Evolutionary conservation across 2,113 vertebrate genomes (phyloP), one percentile per base, ranked within the genome.

Genomic region (Ceyx margarethae): DNA sequence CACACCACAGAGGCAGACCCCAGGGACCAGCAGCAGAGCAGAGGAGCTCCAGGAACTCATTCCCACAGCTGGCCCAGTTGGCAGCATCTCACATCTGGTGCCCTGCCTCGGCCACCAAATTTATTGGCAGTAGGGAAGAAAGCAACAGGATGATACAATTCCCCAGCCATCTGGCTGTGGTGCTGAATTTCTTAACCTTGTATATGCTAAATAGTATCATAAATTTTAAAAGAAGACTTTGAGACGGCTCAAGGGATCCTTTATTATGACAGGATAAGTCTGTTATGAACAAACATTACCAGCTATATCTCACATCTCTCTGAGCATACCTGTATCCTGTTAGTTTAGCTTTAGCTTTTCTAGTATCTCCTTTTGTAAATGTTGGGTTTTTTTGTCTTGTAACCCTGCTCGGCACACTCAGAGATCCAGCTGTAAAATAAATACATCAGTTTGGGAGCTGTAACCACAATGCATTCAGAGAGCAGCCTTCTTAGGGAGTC

Each of bases 121-220:
- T 94, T 93, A 92, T 82, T 91, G 79, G 85, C 89, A 68, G 67
- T 40, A 48, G 46, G 51, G 67, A 90, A 84, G 28, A 83, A 31
- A 96, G 79, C 60, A 73, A 81, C 62, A 64, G 66, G 85, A 58
- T 85, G 74, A 33, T 62, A 54, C 60, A 92, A 92, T 87, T 95
- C 92, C 95, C 94, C 91, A 87, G 85, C 96, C 95, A 95, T 97
- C 94, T 96, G 95, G 71, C 83, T 77, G 23, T 23, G 68, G 80
- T 28, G 62, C 62, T 77, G 89, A 77, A 91, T 95, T 82, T 75
- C 42, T 85, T 94, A 95, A 95, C 95, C 87, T 95, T 91, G 87
- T 80, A 22, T 71, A 80, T 92, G 91, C 84, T 96, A 96, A 96
- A 92, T 28, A 87, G 69, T 16, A 13, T 15, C 81, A 95, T 95